Conservation (phyloP, 2,113 vertebrate species). For the Seriola rivoliana region DNA sequence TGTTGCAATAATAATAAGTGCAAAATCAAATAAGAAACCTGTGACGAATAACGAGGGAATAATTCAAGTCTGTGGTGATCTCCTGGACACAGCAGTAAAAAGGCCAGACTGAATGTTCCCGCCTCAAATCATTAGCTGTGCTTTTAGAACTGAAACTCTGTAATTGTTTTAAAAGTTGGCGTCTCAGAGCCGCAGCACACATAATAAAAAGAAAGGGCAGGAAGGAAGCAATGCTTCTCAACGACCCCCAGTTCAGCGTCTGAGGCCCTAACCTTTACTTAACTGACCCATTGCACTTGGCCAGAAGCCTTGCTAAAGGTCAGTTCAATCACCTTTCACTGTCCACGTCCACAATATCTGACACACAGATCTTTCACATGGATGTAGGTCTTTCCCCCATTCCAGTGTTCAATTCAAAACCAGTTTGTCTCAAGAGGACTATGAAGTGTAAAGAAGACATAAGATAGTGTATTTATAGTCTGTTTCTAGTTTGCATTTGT, state of each 20-base stretch:
- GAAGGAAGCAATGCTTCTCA: conserved; percentile 75
- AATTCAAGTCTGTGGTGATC: background rate
- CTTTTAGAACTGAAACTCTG: conserved; percentile 55
- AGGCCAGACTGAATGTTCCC: conserved; percentile 9
- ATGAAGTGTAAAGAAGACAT: background rate
- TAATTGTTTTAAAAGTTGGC: conserved; percentile 73
- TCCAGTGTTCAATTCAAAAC: background rate
- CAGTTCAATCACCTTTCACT: conserved; percentile 60
- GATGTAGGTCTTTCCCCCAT: background rate
- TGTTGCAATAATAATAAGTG: background rate
- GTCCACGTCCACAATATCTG: background rate
- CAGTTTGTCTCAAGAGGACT: background rate
- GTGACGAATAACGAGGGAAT: background rate
- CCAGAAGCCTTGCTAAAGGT: conserved; percentile 62
- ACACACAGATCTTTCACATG: background rate
- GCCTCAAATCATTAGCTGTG: conserved; percentile 39
- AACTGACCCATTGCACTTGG: conserved; percentile 65
- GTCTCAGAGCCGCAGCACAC: conserved; percentile 64
- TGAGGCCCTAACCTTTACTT: conserved; percentile 60
- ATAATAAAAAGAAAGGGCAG: conserved; percentile 65
- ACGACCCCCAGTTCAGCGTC: conserved; percentile 62
- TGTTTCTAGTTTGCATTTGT: background rate
- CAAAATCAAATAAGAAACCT: background rate
- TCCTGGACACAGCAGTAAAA: background rate
- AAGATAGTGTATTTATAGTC: background rate